These are phyloP conservation scores for Oenanthe oenanthe DNA, from an alignment of 2,113 vertebrate species.

Conservation along the genomic window DNA sequence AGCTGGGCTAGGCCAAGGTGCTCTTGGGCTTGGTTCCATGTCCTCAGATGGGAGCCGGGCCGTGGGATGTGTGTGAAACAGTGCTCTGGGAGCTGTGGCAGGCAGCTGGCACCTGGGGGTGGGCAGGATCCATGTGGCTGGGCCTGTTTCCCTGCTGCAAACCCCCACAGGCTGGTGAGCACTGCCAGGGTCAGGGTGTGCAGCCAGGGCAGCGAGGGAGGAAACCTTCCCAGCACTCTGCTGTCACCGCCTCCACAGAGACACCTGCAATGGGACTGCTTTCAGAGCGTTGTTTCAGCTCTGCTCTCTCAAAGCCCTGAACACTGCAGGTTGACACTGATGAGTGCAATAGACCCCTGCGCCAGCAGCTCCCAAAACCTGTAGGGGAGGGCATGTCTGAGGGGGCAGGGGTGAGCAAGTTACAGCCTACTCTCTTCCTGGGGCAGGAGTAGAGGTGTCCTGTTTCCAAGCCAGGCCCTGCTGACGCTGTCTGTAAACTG, in stretches of 20 bases:
- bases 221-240: not conserved
- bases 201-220: fast-evolving
- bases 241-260: fast-evolving
- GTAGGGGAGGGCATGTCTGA: not conserved
- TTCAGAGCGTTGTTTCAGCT: not conserved
- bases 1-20: not conserved
- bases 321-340: not conserved
- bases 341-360: not conserved
- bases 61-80: not conserved
- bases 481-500: slow-evolving; percentile 38
- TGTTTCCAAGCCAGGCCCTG: not conserved
- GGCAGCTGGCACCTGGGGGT: not conserved
- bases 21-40: not conserved
- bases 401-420: not conserved
- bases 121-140: fast-evolving
- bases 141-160: fast-evolving
- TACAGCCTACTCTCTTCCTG: not conserved
- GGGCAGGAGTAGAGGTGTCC: not conserved
- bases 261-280: not conserved
- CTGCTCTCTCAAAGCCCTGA: not conserved
- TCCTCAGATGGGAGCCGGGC: not conserved
- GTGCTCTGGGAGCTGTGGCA: not conserved
- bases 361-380: not conserved
- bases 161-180: not conserved
- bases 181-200: fast-evolving